Percentiles rank a stretch among this genome's conserved stretches.
These are phyloP conservation scores for Tychaedon coryphoeus DNA, from an alignment of 2,113 vertebrate species.

Conservation along the genomic window DNA sequence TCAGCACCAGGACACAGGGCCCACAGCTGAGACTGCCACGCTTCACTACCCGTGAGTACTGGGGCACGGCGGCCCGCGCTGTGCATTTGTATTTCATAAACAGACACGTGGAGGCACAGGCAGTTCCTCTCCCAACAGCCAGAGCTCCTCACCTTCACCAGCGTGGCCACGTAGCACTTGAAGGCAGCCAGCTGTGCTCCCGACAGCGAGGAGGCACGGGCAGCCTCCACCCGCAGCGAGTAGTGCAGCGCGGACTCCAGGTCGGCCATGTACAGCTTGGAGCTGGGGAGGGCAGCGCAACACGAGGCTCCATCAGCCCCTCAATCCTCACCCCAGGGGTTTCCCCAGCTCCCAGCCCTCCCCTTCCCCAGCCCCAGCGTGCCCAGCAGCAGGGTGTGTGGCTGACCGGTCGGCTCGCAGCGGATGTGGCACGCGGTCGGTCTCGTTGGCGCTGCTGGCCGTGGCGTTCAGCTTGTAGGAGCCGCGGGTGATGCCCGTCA, in stretches of 20 bases:
- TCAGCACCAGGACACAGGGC: not conserved
- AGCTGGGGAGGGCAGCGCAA: not conserved
- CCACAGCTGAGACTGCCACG: rapidly evolving
- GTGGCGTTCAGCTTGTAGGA: slow-evolving; percentile 41
- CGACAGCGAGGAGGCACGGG: slow-evolving; percentile 65
- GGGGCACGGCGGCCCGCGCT: rapidly evolving
- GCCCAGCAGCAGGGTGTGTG: not conserved
- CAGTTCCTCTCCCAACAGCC: rapidly evolving
- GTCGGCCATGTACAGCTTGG: slow-evolving; percentile 89
- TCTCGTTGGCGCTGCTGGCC: not conserved
- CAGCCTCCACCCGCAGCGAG: slow-evolving; percentile 84
- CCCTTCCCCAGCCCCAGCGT: not conserved
- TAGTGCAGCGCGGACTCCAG: slow-evolving; percentile 88
- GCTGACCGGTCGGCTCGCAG: slow-evolving; percentile 79
- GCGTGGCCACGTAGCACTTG: slow-evolving; percentile 75
- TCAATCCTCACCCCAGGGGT: rapidly evolving
- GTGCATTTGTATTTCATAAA: not conserved
- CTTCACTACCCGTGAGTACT: rapidly evolving
- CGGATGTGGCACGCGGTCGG: not conserved
- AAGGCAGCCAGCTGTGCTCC: slow-evolving; percentile 76
- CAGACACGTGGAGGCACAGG: rapidly evolving
- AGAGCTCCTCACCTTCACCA: slow-evolving; percentile 82
- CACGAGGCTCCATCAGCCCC: rapidly evolving
- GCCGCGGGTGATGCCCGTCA: slow-evolving; percentile 73
- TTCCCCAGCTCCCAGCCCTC: not conserved